A percentile compares a stretch with the other conserved stretches of the same genome.
phyloP scores from a whole-genome alignment of 2,888 invertebrate genomes.

The Venusia cambrica region DNA sequence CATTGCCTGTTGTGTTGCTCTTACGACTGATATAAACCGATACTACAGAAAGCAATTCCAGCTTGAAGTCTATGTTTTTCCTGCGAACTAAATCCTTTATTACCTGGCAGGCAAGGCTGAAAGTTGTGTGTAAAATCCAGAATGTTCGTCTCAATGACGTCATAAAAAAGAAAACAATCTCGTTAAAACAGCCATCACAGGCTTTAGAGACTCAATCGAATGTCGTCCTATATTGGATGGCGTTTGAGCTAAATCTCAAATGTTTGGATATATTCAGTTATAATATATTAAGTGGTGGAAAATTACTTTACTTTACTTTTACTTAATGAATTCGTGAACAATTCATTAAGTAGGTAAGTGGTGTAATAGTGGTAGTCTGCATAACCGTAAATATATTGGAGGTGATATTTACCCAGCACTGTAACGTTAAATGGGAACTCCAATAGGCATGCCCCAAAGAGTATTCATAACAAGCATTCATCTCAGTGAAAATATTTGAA shows the following conservation, averaged over 20 bases:
- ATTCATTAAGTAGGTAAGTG: too few relatives aligned
- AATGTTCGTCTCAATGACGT: constrained; percentile 31
- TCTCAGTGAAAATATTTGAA: too few relatives aligned
- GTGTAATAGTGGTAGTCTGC: too few relatives aligned
- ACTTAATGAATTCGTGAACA: too few relatives aligned
- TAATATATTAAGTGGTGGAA: constrained; percentile 1
- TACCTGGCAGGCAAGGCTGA: constrained; percentile 28
- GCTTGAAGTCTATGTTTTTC: constrained; percentile 32
- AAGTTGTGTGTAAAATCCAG: constrained; percentile 26
- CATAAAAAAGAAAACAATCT: constrained; percentile 45
- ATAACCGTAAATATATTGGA: too few relatives aligned
- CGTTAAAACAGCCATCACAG: constrained; percentile 36
- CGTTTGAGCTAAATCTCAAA: constrained; percentile 14
- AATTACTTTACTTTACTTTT: too few relatives aligned
- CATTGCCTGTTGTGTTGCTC: constrained; percentile 42
- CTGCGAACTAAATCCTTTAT: constrained; percentile 32
- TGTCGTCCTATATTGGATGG: constrained; percentile 22
- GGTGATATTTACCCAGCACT: too few relatives aligned
- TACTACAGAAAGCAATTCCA: constrained; percentile 41
- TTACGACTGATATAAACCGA: constrained; percentile 54
- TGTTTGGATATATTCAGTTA: too few relatives aligned
- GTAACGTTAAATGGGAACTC: too few relatives aligned
- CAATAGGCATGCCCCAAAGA: too few relatives aligned
- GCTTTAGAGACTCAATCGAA: constrained; percentile 32
- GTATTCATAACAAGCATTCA: too few relatives aligned